Base-by-base conservation (phyloP, 2,888 invertebrate genomes). In the Hypercompe scribonia region DNA sequence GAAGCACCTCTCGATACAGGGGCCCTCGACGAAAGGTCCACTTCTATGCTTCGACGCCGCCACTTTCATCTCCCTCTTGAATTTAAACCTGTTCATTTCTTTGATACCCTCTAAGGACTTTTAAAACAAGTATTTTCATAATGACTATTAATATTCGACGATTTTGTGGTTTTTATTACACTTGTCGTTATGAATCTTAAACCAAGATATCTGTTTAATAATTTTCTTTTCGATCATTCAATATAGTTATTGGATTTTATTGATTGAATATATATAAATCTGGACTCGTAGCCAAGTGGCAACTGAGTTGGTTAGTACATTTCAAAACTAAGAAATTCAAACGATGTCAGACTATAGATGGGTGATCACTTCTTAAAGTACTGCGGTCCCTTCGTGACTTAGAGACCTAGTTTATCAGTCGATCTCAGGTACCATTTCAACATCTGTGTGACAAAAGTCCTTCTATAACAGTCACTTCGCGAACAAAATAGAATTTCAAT, bases 1-100 rank as follows among this genome's bases (percentile, higher is more conserved):
- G 65, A 83, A 88, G 86, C 74, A 82, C 84, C 58, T 76, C 87
- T 88, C 83, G 78, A 88, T 86, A 82, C 64, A 81, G 80, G 80
- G 72, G 77, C 81, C 78, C 85, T 87, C 72, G 73, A 69, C 68
- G 71, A 85, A 84, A 75, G 77, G 82, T 80, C 71, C 34, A 74
- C 58, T 76, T 84, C 75, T 77, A 76, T 71, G 71, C 72, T 79
- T 75, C 76, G 65, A 68, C 76, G 75, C 73, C 65, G 73, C 72
- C 75, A 78, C 79, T 81, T 81, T 81, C 64, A 80, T 78, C 69
- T 75, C 50, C 76, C 78, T 74, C 78, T 84, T 78, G 74, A 80
- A 68, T 58, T 71, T 65, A 67, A n/a, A 54, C 79, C 72, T 34
- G 65, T 63, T 78, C 54, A 75, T 80, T 83, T 81, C 68, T 36